Base-by-base conservation (phyloP, 2,888 invertebrate species). In the Sesia bembeciformis region DNA sequence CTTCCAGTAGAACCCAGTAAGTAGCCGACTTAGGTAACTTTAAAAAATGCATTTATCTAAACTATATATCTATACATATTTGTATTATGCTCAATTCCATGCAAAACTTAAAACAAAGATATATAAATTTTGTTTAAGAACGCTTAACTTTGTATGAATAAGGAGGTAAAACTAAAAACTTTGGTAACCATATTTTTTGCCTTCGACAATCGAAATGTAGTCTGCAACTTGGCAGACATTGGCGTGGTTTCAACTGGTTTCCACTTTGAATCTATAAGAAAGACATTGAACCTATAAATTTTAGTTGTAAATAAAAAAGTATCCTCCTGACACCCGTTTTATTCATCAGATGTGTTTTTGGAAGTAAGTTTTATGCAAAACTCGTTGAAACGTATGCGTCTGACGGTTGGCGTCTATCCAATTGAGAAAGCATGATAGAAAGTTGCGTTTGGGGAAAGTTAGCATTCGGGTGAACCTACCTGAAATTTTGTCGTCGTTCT, bases 331-430 rank as follows among this genome's bases (percentile, higher is more conserved):
- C 66, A 65, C 61, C 60, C 63, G 67, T 67, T 78, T 76, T 79
- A 76, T 68, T 69, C 70, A 74, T 81, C 76, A 78, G 75, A 81
- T 75, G 75, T 72, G 68, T 77, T 73, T 56, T 59, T 63, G 59
- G 68, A 66, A 72, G 70, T 68, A 72, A 74, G 67, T 74, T 84
- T 74, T 70, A 78, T 78, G 76, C 70, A 76, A 73, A 81, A 74
- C 70, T 76, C 72, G 62, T 63, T 66, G 64, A 64, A 79, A 72
- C 79, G 81, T 81, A 79, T 83, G 81, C 74, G 63, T 65, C 46
- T 64, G 62, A 57, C 54, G 56, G 57, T 76, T 84, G 82, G 84
- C 78, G 56, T 52, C 55, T 56, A 61, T 76, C 82, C 82, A 82
- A 78, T 39, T 8, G 23, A 46, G 46, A 46, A 46, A 46, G 61